These are phyloP conservation scores for Mystacornis crossleyi DNA, from an alignment of 2,113 vertebrate genomes.

Conservation along the genomic window DNA sequence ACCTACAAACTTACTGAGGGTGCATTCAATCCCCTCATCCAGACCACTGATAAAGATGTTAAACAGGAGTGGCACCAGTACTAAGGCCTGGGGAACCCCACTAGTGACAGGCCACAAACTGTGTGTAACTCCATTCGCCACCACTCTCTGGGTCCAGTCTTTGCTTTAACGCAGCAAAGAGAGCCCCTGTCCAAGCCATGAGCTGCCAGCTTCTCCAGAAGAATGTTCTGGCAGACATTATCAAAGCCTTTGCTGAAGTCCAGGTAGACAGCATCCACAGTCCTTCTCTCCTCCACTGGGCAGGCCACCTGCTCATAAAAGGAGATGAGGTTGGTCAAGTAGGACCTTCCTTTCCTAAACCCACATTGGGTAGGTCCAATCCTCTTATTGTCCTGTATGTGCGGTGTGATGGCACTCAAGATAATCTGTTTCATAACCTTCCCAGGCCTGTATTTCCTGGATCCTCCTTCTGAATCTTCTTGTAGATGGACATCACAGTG, in stretches of 20 bases:
- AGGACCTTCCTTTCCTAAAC: not conserved
- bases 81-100: not conserved
- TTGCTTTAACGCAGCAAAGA: not conserved
- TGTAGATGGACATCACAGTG: not conserved
- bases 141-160: not conserved
- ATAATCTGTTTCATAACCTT: not conserved
- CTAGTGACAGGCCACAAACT: not conserved
- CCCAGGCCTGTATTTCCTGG: not conserved
- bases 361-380: no score
- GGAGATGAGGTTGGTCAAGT: not conserved
- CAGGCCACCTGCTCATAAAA: not conserved
- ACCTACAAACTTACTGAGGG: not conserved
- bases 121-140: not conserved
- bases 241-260: not conserved
- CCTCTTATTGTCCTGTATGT: not conserved
- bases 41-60: not conserved
- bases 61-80: not conserved
- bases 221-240: not conserved
- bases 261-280: not conserved
- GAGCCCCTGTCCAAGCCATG: not conserved
- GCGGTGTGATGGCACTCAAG: not conserved
- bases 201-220: not conserved
- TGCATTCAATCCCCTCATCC: not conserved
- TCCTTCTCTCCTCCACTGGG: not conserved
- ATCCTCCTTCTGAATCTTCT: not conserved